A percentile compares a stretch with the other conserved stretches of the same genome.
Evolutionary conservation across 1,140 invertebrate genomes (phyloP).

Genomic region (Lordiphosa collinella): DNA sequence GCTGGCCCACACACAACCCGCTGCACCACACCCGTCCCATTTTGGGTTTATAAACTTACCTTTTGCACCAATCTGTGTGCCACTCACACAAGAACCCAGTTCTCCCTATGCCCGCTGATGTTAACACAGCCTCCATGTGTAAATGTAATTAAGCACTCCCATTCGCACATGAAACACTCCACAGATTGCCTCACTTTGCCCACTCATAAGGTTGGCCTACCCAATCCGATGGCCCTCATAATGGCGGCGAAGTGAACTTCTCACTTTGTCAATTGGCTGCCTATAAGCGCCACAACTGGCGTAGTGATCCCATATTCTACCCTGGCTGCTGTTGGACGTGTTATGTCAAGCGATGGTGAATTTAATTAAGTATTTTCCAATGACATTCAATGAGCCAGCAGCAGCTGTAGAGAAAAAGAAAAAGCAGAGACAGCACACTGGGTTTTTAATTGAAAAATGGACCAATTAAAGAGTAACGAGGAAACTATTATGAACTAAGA

Average conservation of each 20-base stretch:
- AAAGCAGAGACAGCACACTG: conserved; percentile 16
- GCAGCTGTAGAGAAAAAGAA: background rate
- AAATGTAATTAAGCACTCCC: conserved; percentile 72
- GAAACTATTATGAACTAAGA: too few species aligned
- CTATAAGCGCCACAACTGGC: conserved; percentile 27
- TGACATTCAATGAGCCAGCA: conserved; percentile 51
- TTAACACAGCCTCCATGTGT: conserved; percentile 51
- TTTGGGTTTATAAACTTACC: too few species aligned
- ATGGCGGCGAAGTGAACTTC: conserved; percentile 66
- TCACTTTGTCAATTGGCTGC: conserved; percentile 67
- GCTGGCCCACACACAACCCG: too few species aligned
- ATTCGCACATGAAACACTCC: conserved; percentile 25
- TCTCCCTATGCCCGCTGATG: conserved; percentile 16
- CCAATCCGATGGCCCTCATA: conserved; percentile 42
- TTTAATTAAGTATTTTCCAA: conserved; percentile 77
- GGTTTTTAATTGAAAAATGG: conserved; percentile 63
- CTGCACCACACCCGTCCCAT: too few species aligned
- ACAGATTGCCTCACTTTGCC: conserved; percentile 7
- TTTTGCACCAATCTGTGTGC: conserved; percentile 1
- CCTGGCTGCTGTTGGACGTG: background rate
- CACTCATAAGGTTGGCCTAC: background rate
- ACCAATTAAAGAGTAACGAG: conserved; percentile 1
- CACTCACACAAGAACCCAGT: conserved; percentile 1
- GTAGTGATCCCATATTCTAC: background rate
- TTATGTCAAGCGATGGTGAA: conserved; percentile 75